Conservation (phyloP, 2,888 invertebrate genomes). For the Eupithecia subumbrata region DNA sequence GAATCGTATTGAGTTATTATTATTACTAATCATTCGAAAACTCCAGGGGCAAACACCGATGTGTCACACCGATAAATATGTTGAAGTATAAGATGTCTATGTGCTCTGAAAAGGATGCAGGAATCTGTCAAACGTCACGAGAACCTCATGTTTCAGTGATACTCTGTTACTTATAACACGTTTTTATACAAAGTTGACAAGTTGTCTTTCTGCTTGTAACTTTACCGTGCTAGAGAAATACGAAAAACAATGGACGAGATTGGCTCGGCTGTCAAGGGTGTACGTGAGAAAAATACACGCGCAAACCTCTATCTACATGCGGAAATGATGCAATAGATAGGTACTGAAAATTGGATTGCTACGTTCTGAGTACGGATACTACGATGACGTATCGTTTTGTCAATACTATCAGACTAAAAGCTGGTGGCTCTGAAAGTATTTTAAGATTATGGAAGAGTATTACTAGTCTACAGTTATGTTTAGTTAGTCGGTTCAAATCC, state of each 20-base stretch:
- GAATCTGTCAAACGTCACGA: background rate
- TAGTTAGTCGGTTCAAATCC: background rate
- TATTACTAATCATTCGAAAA: background rate
- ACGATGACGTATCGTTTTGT: background rate
- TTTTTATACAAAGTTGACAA: background rate
- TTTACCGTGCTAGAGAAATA: background rate
- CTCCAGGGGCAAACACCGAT: too few species aligned
- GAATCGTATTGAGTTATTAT: background rate
- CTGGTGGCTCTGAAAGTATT: background rate
- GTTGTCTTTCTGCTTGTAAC: background rate
- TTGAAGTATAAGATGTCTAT: too few species aligned
- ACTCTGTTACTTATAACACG: background rate
- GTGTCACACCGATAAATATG: too few species aligned
- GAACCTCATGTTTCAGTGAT: background rate
- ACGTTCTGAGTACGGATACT: background rate
- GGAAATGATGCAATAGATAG: background rate
- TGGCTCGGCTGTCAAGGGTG: constrained; percentile 8
- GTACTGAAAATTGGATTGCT: background rate
- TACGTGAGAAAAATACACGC: constrained; percentile 9
- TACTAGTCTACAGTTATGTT: too few species aligned
- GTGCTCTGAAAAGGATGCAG: background rate
- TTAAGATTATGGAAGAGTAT: background rate
- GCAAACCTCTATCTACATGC: background rate
- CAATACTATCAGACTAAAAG: background rate
- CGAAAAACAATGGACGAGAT: constrained; percentile 9